phyloP scores from a whole-genome alignment of 2,797 vertebrate genomes.

The Benthosema pterotum region DNA sequence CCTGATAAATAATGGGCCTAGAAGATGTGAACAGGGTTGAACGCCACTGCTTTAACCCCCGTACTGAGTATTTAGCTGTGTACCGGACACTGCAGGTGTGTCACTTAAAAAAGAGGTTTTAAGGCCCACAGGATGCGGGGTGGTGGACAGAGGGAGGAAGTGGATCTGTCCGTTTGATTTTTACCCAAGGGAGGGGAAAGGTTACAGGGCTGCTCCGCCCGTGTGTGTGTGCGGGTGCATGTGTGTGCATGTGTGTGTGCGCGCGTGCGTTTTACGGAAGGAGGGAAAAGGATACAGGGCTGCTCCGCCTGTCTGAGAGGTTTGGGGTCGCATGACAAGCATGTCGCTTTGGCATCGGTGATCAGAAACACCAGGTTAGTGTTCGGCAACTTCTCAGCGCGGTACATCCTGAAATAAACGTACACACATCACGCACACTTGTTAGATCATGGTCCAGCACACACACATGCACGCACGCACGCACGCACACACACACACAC shows the following conservation, averaged over 20 bases:
- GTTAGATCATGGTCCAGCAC: too few relatives aligned
- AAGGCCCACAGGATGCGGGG: slow-evolving; percentile 45
- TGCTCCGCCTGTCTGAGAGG: slow-evolving; percentile 94
- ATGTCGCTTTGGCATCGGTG: slow-evolving; percentile 92
- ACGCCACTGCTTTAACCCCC: too few relatives aligned
- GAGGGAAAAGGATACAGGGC: slow-evolving; percentile 93
- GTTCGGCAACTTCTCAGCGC: slow-evolving; percentile 94
- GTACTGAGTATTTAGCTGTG: neutral
- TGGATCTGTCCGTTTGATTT: slow-evolving; percentile 34
- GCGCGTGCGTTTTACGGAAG: neutral
- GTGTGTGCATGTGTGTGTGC: neutral
- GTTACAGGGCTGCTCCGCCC: slow-evolving; percentile 99
- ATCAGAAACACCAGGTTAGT: slow-evolving; percentile 98
- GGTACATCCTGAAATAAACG: slow-evolving; percentile 87
- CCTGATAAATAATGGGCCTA: too few relatives aligned
- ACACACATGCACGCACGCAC: slow-evolving; percentile 21
- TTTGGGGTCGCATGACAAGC: slow-evolving; percentile 90
- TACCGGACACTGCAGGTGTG: slow-evolving; percentile 27
- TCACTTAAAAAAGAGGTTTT: slow-evolving; percentile 57
- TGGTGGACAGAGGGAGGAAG: slow-evolving; percentile 64
- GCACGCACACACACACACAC: neutral
- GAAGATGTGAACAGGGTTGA: too few relatives aligned
- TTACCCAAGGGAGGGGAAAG: slow-evolving; percentile 73
- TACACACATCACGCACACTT: too few relatives aligned
- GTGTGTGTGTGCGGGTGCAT: slow-evolving; percentile 62